These are phyloP conservation scores for Drosophila glabriapex DNA, from an alignment of 2,888 invertebrate species.

Conservation along the genomic window DNA sequence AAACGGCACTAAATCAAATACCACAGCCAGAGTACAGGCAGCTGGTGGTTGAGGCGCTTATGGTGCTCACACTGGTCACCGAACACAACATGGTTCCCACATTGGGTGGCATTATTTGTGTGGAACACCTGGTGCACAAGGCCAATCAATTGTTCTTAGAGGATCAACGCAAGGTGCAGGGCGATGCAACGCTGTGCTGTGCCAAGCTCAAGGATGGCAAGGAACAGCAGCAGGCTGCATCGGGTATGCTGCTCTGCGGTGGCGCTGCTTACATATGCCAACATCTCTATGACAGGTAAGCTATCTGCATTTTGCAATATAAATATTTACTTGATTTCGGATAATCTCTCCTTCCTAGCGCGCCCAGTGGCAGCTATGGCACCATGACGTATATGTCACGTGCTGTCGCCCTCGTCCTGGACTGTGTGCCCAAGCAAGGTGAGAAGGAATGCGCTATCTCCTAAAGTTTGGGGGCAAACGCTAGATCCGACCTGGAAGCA, in stretches of 20 bases:
- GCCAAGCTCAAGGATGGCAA: conserved; percentile 90
- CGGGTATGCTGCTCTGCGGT: conserved; percentile 91
- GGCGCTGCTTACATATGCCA: conserved; percentile 98
- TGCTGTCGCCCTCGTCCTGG: conserved; percentile 91
- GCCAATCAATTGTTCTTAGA: conserved; percentile 98
- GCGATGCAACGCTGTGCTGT: conserved; percentile 97
- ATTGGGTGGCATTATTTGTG: conserved; percentile 92
- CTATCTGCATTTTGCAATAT: not conserved
- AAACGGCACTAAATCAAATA: conserved; percentile 97
- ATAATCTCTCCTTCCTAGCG: conserved; percentile 87
- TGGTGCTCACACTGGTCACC: conserved; percentile 96
- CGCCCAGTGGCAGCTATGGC: conserved; percentile 98
- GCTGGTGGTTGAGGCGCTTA: conserved; percentile 97
- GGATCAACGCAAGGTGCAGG: conserved; percentile 96
- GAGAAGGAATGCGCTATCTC: conserved; percentile 93
- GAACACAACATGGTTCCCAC: conserved; percentile 93
- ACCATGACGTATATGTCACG: conserved; percentile 98
- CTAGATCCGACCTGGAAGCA: conserved; percentile 47
- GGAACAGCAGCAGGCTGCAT: conserved; percentile 87
- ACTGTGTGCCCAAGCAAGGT: conserved; percentile 91
- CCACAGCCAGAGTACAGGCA: conserved; percentile 99
- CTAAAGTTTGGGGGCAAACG: conserved; percentile 81
- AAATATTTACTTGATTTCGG: not conserved
- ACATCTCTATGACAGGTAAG: conserved; percentile 94
- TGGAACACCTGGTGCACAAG: conserved; percentile 96